Evolutionary conservation across 2,113 vertebrate species (phyloP).

Genomic region (Lophotis ruficrista): DNA sequence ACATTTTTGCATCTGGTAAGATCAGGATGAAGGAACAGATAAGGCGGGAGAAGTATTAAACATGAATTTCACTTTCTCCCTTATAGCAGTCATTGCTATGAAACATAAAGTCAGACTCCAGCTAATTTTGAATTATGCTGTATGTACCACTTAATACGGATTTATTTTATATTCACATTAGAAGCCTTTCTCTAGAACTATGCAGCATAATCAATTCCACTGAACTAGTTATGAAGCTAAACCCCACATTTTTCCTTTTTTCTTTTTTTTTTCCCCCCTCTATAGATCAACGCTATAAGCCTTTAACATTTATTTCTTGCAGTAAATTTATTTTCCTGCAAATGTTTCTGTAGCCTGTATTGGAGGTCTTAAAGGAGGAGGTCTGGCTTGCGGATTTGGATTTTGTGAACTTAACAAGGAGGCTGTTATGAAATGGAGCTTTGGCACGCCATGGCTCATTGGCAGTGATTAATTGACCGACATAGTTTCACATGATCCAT

Average conservation of each 20-base stretch:
- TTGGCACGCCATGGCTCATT: slow-evolving; percentile 80
- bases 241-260: not conserved
- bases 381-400: slow-evolving; percentile 8
- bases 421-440: slow-evolving; percentile 49
- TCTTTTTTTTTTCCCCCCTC: rapidly evolving
- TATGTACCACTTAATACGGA: not conserved
- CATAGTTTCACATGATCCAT: slow-evolving; percentile 81
- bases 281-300: not conserved
- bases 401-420: slow-evolving; percentile 46
- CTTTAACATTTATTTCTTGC: not conserved
- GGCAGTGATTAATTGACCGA: slow-evolving; percentile 83
- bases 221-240: not conserved
- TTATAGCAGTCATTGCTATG: not conserved
- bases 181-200: not conserved
- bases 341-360: not conserved
- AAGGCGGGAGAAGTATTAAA: not conserved
- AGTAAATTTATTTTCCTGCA: slow-evolving; percentile 9
- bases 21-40: not conserved
- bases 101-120: not conserved
- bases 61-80: not conserved
- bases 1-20: not conserved
- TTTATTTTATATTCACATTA: not conserved
- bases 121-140: not conserved
- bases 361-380: slow-evolving; percentile 5
- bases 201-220: not conserved